These are phyloP conservation scores for Pseudococcus longispinus DNA, from an alignment of 2,888 invertebrate species.

Conservation along the genomic window DNA sequence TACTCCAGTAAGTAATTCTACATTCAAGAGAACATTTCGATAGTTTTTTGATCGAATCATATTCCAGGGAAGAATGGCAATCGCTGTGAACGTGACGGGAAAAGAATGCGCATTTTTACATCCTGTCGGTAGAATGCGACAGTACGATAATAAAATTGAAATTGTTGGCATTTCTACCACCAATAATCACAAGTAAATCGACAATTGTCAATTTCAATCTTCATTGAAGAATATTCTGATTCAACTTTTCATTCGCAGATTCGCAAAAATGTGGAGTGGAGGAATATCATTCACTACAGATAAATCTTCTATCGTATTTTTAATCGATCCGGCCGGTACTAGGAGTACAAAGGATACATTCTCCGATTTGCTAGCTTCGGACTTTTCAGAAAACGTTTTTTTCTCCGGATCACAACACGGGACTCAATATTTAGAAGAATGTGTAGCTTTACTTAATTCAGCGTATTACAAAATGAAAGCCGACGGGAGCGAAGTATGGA, in stretches of 20 bases:
- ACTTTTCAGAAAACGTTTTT: slow-evolving; percentile 84
- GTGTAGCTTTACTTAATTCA: slow-evolving; percentile 74
- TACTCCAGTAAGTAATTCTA: slow-evolving; percentile 16
- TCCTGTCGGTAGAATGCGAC: slow-evolving; percentile 51
- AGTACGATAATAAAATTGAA: slow-evolving; percentile 51
- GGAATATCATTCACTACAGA: slow-evolving; percentile 89
- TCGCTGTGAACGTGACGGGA: slow-evolving; percentile 43
- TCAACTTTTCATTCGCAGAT: slow-evolving; percentile 66
- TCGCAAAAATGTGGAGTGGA: slow-evolving; percentile 83
- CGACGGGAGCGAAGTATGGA: slow-evolving; percentile 63
- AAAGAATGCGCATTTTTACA: slow-evolving; percentile 54
- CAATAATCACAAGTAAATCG: slow-evolving; percentile 39
- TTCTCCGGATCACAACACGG: slow-evolving; percentile 80
- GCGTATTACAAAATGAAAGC: slow-evolving; percentile 83
- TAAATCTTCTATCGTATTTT: slow-evolving; percentile 83
- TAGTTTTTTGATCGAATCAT: neutral
- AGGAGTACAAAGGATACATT: slow-evolving; percentile 88
- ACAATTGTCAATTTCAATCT: neutral
- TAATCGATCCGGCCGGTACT: slow-evolving; percentile 88
- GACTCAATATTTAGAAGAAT: slow-evolving; percentile 77
- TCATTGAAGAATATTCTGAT: neutral
- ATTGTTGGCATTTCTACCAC: slow-evolving; percentile 51
- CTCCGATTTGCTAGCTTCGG: slow-evolving; percentile 78
- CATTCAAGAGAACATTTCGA: neutral
- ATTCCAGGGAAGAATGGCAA: slow-evolving; percentile 45